A percentile compares a stretch with the other conserved stretches of the same genome.
These are phyloP conservation scores for Phaethornis superciliosus DNA, from an alignment of 2,113 vertebrate genomes.

Conservation along the genomic window DNA sequence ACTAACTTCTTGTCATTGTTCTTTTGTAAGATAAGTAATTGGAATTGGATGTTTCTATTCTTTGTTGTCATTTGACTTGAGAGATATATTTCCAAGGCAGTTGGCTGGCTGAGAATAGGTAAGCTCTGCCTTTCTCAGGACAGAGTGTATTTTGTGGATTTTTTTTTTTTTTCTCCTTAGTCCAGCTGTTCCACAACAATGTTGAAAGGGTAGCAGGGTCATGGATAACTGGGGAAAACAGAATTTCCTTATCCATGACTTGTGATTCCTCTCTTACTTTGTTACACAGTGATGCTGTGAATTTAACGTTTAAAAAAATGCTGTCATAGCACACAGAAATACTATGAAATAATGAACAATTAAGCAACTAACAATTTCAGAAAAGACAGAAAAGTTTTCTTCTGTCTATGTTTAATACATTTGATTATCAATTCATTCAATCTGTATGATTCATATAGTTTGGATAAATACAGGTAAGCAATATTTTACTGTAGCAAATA, in stretches of 20 bases:
- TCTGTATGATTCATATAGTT: neutral
- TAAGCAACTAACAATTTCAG: neutral
- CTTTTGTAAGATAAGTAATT: neutral
- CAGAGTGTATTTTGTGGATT: neutral
- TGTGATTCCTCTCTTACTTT: neutral
- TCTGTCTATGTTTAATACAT: neutral
- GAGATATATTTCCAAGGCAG: conserved; percentile 6
- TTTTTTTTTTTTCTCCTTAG: neutral
- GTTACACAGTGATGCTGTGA: neutral
- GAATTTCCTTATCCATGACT: neutral
- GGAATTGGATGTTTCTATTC: neutral
- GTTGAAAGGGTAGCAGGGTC: neutral
- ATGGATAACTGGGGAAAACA: neutral
- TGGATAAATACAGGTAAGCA: neutral
- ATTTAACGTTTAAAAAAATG: neutral
- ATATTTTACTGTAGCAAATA: neutral
- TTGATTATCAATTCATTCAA: neutral
- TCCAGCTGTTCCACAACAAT: neutral
- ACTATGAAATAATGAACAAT: neutral
- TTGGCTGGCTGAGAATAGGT: conserved; percentile 15
- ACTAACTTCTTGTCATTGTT: conserved; percentile 41
- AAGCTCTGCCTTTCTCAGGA: neutral
- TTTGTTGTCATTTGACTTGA: neutral
- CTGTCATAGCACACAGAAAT: neutral
- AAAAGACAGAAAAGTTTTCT: neutral